Percentiles rank a stretch among this genome's conserved stretches.
phyloP scores from a whole-genome alignment of 37 sponge, comb jelly and placozoan species.

The Beroe forskalii region DNA sequence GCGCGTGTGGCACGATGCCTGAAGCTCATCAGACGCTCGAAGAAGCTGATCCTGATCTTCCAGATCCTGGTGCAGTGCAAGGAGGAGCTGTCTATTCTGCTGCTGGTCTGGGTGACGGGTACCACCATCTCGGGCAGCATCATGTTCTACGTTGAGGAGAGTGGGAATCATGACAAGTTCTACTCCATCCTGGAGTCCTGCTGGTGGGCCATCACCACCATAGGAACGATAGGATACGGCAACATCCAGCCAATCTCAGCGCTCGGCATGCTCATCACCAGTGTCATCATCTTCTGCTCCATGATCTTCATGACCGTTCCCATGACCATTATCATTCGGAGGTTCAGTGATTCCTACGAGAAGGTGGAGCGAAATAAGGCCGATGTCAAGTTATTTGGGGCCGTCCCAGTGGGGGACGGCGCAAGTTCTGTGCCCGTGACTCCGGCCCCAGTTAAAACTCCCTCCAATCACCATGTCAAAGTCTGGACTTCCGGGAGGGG shows the following conservation, averaged over 20 bases:
- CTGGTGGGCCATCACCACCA: conserved; percentile 52
- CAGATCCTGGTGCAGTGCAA: conserved; percentile 25
- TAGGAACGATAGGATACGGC: conserved; percentile 49
- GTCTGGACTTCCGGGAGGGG: no score
- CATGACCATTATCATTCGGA: conserved; percentile 37
- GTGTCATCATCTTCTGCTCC: conserved; percentile 45
- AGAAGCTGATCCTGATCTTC: conserved; percentile 14
- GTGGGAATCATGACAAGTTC: background rate
- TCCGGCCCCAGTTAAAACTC: background rate
- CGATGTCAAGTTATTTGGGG: conserved; percentile 5
- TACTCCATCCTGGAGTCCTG: conserved; percentile 52
- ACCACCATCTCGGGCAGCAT: conserved; percentile 2
- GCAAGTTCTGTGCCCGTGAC: no score
- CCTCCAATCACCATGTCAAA: background rate
- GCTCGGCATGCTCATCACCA: background rate
- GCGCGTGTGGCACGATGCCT: conserved; percentile 36
- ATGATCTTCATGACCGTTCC: conserved; percentile 57
- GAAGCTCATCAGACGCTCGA: conserved; percentile 55
- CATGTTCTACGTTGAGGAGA: conserved; percentile 20
- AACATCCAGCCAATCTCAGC: conserved; percentile 20
- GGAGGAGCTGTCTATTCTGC: conserved; percentile 10
- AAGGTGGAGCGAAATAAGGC: conserved; percentile 12
- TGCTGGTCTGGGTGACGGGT: conserved; percentile 30
- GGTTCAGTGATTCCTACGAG: conserved; percentile 30
- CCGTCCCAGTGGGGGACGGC: background rate